Base-by-base conservation (phyloP, 2,888 invertebrate genomes). In the Amphipyra berbera region DNA sequence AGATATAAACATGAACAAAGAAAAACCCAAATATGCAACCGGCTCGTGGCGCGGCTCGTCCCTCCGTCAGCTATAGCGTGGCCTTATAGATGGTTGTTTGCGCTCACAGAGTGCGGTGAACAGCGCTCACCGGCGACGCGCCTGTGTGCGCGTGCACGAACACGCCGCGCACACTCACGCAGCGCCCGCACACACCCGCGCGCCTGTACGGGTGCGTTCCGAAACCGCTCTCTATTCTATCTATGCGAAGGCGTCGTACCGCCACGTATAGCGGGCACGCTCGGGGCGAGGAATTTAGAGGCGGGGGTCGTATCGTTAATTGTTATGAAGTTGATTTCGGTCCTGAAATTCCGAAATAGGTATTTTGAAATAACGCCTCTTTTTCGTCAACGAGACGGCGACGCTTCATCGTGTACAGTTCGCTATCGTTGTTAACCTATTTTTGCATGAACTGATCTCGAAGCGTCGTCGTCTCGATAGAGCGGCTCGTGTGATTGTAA, bases 1-100 rank as follows among this genome's bases (percentile, higher is more conserved):
- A 48, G 46, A 52, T 56, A 58, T 69, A 67, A 68, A 76, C 55
- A 64, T 58, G 69, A 82, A 86, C 83, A 86, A 88, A 86, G 83
- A 84, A 87, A 85, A 73, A 79, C 63, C 75, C 56, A 71, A 78
- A 67, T 65, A 77, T 76, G 81, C 73, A 86, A 84, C 77, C 92
- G 91, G 93, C 93, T 78, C 88, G 86, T 79, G 85, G 86, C 94
- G 90, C 85, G 89, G 86, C 84, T 71, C 91, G 88, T 83, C 93
- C 94, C 92, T 91, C 89, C 87, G 94, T 93, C 94, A 90, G 93
- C 94, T 94, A 95, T 94, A 95, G 94, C 95, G 95, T 95, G 95
- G 95, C 95, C 95, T 95, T 95, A 95, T 95, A 95, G 95, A 94
- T 95, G 95, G 95, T 95, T 95, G 95, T 95, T 95, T 95, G 95